Percentiles rank a stretch among this genome's conserved stretches.
phyloP scores from a whole-genome alignment of 35 echinoderm and acorn worm genomes.

The Amphiura filiformis region DNA sequence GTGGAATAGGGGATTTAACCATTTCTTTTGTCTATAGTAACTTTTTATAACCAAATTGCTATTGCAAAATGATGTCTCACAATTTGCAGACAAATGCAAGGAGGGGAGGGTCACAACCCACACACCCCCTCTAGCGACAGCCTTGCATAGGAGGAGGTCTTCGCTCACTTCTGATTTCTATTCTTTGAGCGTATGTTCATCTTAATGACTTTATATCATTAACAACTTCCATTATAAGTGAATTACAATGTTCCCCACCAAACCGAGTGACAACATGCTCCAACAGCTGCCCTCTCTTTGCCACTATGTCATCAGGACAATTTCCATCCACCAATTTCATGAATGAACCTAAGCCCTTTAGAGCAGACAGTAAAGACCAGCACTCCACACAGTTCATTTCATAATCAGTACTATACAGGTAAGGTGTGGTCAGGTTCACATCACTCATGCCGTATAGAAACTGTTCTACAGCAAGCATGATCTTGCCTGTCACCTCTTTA shows the following conservation, averaged over 20 bases:
- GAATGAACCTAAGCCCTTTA: background rate
- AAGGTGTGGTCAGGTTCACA: background rate
- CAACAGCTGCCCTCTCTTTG: background rate
- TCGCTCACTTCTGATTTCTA: no score
- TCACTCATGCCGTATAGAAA: background rate
- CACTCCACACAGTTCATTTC: constrained; percentile 9
- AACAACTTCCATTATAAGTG: background rate
- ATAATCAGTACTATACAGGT: background rate
- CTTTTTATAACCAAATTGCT: no score
- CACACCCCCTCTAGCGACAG: no score
- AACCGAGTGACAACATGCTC: background rate
- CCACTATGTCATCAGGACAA: background rate
- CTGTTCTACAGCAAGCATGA: background rate
- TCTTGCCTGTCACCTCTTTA: background rate
- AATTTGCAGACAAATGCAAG: no score
- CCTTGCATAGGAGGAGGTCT: no score
- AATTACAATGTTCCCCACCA: background rate
- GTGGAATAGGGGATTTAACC: no score
- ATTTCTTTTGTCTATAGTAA: no score
- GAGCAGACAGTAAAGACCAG: background rate
- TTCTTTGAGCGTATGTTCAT: no score
- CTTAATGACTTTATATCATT: background rate
- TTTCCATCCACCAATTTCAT: background rate
- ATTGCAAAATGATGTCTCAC: no score
- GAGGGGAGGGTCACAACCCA: no score